phyloP scores from a whole-genome alignment of 1,140 invertebrate genomes.

The Triops cancriformis region DNA sequence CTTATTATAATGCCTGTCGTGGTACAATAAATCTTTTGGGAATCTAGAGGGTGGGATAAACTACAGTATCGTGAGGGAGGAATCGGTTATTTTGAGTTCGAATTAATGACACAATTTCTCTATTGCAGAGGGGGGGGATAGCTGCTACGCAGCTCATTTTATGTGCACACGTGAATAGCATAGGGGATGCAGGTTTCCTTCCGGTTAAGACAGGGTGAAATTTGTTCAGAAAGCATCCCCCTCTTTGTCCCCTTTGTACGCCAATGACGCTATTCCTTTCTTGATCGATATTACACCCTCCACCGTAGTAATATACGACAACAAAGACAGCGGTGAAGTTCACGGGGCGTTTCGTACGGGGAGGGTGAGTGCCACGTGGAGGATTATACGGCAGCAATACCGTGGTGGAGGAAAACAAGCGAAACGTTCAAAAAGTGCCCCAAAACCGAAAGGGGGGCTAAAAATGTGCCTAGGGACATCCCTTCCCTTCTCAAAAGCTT shows the following conservation, averaged over 20 bases:
- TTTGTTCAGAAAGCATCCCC: neutral
- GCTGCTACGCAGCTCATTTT: neutral
- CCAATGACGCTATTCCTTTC: neutral
- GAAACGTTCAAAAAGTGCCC: neutral
- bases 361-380: neutral
- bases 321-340: neutral
- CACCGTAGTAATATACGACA: neutral
- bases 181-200: neutral
- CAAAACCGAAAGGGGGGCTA: neutral
- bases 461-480: neutral
- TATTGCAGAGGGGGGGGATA: neutral
- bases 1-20: too few relatives aligned
- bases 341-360: neutral
- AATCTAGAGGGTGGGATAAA: too few relatives aligned
- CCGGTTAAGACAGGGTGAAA: neutral
- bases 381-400: neutral
- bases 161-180: neutral
- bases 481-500: neutral
- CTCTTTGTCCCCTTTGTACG: neutral
- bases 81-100: too few relatives aligned
- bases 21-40: too few relatives aligned
- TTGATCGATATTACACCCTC: conserved; percentile 13
- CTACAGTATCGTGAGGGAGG: too few relatives aligned
- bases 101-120: neutral
- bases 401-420: neutral